Evolutionary conservation across 2,888 invertebrate species (phyloP).

Genomic region (Euplagia quadripunctaria): DNA sequence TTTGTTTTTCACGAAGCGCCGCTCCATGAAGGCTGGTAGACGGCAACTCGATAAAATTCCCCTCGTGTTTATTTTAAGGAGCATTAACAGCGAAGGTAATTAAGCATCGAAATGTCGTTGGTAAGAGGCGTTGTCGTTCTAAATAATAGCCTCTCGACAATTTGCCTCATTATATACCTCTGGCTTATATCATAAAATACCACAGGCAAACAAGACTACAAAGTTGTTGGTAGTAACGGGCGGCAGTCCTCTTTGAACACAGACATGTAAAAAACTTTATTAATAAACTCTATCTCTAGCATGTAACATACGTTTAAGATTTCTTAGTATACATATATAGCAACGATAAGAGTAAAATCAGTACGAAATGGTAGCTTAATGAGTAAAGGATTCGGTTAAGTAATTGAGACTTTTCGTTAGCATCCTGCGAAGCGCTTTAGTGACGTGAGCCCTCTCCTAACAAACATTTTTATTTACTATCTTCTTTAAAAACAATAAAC

Average conservation of each 20-base stretch:
- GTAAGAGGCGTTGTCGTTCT: conserved; percentile 73
- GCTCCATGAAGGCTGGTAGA: conserved; percentile 35
- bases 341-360: background rate
- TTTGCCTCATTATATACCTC: conserved; percentile 49
- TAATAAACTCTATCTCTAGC: background rate
- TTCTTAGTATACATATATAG: background rate
- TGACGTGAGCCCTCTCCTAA: background rate
- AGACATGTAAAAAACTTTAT: background rate
- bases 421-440: too few relatives aligned
- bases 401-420: too few relatives aligned
- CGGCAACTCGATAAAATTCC: conserved; percentile 68
- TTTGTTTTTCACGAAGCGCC: conserved; percentile 43
- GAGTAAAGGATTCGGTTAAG: too few relatives aligned
- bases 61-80: conserved; percentile 73
- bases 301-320: background rate
- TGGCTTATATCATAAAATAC: conserved; percentile 52
- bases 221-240: background rate
- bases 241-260: conserved; percentile 3
- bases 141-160: conserved; percentile 68
- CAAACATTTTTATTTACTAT: too few relatives aligned
- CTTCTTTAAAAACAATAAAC: too few relatives aligned
- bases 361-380: background rate
- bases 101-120: conserved; percentile 80
- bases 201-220: conserved; percentile 12
- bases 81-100: conserved; percentile 77